Evolutionary conservation across 2,888 invertebrate genomes (phyloP).

Genomic region (Tryphoninae sp.): DNA sequence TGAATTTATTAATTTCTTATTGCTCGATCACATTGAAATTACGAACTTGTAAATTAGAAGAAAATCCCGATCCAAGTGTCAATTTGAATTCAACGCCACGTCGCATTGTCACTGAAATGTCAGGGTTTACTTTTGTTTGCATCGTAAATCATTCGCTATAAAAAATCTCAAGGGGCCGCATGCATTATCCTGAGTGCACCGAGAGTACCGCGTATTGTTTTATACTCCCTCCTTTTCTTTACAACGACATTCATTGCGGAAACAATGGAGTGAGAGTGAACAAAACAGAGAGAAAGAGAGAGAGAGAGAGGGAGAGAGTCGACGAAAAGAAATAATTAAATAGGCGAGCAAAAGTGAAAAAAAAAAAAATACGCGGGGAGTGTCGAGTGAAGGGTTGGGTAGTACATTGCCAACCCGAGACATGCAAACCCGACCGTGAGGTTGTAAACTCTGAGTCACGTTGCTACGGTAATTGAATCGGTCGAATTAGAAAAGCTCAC

Average conservation of each 20-base stretch:
- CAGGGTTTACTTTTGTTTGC: slow-evolving; percentile 20
- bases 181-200: slow-evolving; percentile 50
- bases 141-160: slow-evolving; percentile 38
- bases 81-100: not conserved
- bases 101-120: slow-evolving; percentile 27
- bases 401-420: slow-evolving; percentile 27
- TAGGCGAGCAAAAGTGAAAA: not conserved
- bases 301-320: slow-evolving; percentile 33
- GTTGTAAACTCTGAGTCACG: slow-evolving; percentile 37
- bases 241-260: slow-evolving; percentile 37
- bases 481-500: slow-evolving; percentile 28
- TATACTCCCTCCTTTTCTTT: slow-evolving; percentile 33
- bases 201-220: slow-evolving; percentile 38
- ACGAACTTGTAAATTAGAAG: not conserved
- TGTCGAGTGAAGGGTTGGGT: slow-evolving; percentile 44
- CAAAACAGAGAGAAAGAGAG: slow-evolving; percentile 26
- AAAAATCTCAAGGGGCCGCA: slow-evolving; percentile 2
- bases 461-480: slow-evolving; percentile 49
- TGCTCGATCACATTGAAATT: not conserved
- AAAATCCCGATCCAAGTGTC: not conserved
- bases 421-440: slow-evolving; percentile 23
- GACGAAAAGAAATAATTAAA: slow-evolving; percentile 25
- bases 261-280: slow-evolving; percentile 25
- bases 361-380: slow-evolving; percentile 13
- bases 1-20: too few species aligned